These are phyloP conservation scores for Pangasius sanitwongsei DNA, from an alignment of 2,797 vertebrate species.

Conservation along the genomic window DNA sequence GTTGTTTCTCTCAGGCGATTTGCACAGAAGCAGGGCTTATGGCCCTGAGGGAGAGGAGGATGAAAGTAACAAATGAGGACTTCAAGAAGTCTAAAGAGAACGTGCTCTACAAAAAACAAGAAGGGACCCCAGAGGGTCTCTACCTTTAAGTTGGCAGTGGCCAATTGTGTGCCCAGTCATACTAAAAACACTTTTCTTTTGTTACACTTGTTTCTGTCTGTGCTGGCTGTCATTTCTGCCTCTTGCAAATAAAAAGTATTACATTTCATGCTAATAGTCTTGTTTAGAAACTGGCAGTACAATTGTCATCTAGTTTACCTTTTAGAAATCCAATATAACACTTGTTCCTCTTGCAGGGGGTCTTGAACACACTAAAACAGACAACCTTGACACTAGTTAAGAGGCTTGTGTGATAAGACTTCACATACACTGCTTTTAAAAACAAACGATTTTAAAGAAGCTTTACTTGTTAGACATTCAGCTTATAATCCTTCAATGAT, in stretches of 20 bases:
- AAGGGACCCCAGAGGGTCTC: constrained; percentile 95
- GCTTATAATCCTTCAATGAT: constrained; percentile 55
- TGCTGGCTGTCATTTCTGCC: constrained; percentile 25
- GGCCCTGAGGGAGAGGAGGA: constrained; percentile 92
- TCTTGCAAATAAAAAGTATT: constrained; percentile 44
- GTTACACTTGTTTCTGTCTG: constrained; percentile 7
- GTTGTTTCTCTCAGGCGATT: constrained; percentile 81
- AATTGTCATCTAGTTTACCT: background rate
- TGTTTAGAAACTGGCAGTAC: background rate
- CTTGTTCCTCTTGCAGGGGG: constrained; percentile 19
- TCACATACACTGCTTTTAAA: constrained; percentile 51
- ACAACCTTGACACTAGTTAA: constrained; percentile 4
- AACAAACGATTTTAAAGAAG: constrained; percentile 54
- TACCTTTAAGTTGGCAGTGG: constrained; percentile 75
- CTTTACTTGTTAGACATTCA: constrained; percentile 56
- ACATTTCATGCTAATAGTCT: constrained; percentile 8
- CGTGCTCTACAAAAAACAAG: constrained; percentile 97
- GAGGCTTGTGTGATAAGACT: constrained; percentile 29
- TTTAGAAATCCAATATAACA: constrained; percentile 23
- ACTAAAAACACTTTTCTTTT: constrained; percentile 12
- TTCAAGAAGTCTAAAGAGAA: constrained; percentile 99
- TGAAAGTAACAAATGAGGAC: constrained; percentile 99
- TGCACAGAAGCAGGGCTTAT: constrained; percentile 97
- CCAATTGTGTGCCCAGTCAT: background rate
- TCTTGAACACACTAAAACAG: constrained; percentile 5